These are phyloP conservation scores for Chrysolina americana DNA, from an alignment of 2,888 invertebrate species.

Conservation along the genomic window DNA sequence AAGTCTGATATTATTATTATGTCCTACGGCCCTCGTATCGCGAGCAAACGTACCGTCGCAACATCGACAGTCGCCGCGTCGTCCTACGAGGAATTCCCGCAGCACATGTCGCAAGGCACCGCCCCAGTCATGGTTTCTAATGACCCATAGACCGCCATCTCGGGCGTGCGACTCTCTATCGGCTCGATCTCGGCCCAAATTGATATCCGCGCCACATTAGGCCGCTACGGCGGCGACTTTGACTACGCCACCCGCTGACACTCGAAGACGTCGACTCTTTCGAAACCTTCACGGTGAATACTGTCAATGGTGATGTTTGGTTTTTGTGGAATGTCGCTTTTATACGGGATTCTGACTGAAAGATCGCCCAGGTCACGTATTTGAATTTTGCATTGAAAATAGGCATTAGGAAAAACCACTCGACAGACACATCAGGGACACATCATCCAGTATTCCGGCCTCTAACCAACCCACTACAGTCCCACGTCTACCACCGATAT, in stretches of 20 bases:
- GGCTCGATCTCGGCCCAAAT: constrained; percentile 61
- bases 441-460: too few species aligned
- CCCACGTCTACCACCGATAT: too few species aligned
- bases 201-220: constrained; percentile 66
- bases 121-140: constrained; percentile 66
- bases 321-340: not conserved
- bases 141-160: constrained; percentile 60
- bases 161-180: constrained; percentile 53
- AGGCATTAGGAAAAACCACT: too few species aligned
- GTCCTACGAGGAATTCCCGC: constrained; percentile 15
- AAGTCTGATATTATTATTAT: too few species aligned
- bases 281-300: constrained; percentile 18
- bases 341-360: too few species aligned
- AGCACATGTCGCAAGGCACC: constrained; percentile 42
- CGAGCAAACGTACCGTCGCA: not conserved
- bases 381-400: too few species aligned
- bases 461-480: too few species aligned
- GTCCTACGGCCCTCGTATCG: not conserved
- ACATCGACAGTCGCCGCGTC: not conserved
- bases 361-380: too few species aligned
- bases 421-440: too few species aligned
- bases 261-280: constrained; percentile 27
- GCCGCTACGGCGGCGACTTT: constrained; percentile 66
- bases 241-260: constrained; percentile 62
- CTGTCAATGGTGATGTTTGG: constrained; percentile 12